These are phyloP conservation scores for Augiades crinisus DNA, from an alignment of 2,888 invertebrate species.

Conservation along the genomic window DNA sequence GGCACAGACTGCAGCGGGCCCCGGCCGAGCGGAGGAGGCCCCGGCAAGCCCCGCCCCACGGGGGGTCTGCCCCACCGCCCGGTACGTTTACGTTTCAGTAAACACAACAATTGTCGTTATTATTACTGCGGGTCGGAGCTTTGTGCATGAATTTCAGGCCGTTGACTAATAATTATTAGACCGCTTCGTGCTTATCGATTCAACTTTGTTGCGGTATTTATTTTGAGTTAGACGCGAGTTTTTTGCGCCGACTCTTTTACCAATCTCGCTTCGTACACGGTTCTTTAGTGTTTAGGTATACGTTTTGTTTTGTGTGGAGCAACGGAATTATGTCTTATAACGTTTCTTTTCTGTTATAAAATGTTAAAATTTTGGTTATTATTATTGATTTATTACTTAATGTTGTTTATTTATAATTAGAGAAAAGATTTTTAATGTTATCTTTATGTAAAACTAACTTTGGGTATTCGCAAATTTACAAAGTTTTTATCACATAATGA, in stretches of 20 bases:
- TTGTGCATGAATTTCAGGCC: slow-evolving; percentile 81
- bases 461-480: no score
- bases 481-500: no score
- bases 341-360: not conserved
- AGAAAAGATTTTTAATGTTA: no score
- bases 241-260: slow-evolving; percentile 18
- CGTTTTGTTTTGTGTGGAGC: slow-evolving; percentile 1
- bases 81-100: slow-evolving; percentile 76
- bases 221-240: slow-evolving; percentile 39
- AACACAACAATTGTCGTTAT: slow-evolving; percentile 82
- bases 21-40: slow-evolving; percentile 58
- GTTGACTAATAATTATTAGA: slow-evolving; percentile 79
- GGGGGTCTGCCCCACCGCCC: slow-evolving; percentile 51
- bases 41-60: slow-evolving; percentile 49
- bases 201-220: slow-evolving; percentile 68
- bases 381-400: no score
- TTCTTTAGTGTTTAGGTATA: slow-evolving; percentile 29
- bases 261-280: slow-evolving; percentile 29
- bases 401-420: no score
- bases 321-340: not conserved
- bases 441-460: no score
- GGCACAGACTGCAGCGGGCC: slow-evolving; percentile 63
- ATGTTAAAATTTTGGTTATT: no score
- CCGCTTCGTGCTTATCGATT: slow-evolving; percentile 69
- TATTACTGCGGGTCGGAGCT: slow-evolving; percentile 80